Evolutionary conservation across 2,888 invertebrate genomes (phyloP), one percentile per base, ranked within the genome.

Genomic region (Epinotia ramella): DNA sequence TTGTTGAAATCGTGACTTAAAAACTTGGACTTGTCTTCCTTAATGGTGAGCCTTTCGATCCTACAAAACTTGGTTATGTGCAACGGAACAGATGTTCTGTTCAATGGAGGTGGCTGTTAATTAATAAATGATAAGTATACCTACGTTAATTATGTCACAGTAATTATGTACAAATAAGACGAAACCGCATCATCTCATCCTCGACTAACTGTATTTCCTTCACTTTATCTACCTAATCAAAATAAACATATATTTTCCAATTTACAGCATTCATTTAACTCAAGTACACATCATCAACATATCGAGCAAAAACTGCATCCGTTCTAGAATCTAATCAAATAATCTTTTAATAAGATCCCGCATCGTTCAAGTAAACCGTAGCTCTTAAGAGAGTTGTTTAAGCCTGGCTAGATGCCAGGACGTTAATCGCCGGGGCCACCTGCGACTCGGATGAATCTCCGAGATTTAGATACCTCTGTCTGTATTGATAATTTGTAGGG

Each of bases 361-460:
- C 63, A 69, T 70, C 73, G 84, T 86, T 86, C 85, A 84, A 80
- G 77, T 64, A 77, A 77, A 74, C 64, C 67, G 63, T 73, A 77
- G 20, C 71, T 77, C 77, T 70, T 68, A 70, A 77, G 73, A 73
- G 76, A 75, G 74, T 73, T 77, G 78, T 79, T 77, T 64, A 73
- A 63, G 73, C 76, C 81, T 89, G 88, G 89, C 87, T 63, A 33
- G 44, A 40, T 78, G 87, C 89, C 89, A 89, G 81, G 74, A 78
- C 84, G 82, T 86, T 85, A 86, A 87, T 87, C 82, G 82, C 79
- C 83, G 80, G 65, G 82, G 83, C 84, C 86, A 88, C 86, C 88
- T 87, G 86, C 84, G 84, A 84, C 83, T 84, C 28, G 20, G 76
- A 76, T 76, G 76, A 76, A 76, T 76, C 71, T 67, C 59, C 46